phyloP scores from a whole-genome alignment of 2,888 invertebrate species.

The Vanessa cardui region DNA sequence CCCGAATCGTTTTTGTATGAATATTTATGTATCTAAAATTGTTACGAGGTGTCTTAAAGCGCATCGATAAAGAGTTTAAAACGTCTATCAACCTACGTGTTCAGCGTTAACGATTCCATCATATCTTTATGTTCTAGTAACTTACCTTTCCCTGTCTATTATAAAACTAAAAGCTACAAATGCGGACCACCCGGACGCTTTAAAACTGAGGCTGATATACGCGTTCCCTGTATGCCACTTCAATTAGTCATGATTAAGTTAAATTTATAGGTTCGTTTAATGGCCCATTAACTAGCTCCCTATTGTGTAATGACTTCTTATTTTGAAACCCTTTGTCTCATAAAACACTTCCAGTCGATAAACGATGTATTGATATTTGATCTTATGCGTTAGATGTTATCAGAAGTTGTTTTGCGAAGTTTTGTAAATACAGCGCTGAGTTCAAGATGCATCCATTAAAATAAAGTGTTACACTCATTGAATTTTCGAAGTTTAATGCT shows the following conservation, averaged over 20 bases:
- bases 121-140: conserved; percentile 74
- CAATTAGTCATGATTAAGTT: conserved; percentile 80
- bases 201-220: conserved; percentile 47
- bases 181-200: conserved; percentile 68
- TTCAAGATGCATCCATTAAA: neutral
- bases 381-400: conserved; percentile 28
- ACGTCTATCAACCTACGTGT: conserved; percentile 56
- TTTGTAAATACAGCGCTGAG: neutral
- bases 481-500: too few species aligned
- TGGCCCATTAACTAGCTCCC: conserved; percentile 73
- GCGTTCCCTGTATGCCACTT: conserved; percentile 53
- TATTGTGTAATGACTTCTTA: conserved; percentile 69
- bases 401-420: conserved; percentile 9
- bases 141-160: conserved; percentile 62
- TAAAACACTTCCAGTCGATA: conserved; percentile 75
- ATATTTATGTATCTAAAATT: conserved; percentile 34
- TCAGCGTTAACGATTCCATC: conserved; percentile 56
- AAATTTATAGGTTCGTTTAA: conserved; percentile 78
- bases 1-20: neutral
- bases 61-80: conserved; percentile 57
- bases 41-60: conserved; percentile 54
- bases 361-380: conserved; percentile 62
- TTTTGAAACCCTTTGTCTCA: conserved; percentile 61
- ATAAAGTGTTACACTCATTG: neutral
- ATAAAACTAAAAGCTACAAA: conserved; percentile 60